Percentiles rank a stretch among this genome's conserved stretches.
These are phyloP conservation scores for Podabrus alpinus DNA, from an alignment of 2,888 invertebrate genomes.

Conservation along the genomic window DNA sequence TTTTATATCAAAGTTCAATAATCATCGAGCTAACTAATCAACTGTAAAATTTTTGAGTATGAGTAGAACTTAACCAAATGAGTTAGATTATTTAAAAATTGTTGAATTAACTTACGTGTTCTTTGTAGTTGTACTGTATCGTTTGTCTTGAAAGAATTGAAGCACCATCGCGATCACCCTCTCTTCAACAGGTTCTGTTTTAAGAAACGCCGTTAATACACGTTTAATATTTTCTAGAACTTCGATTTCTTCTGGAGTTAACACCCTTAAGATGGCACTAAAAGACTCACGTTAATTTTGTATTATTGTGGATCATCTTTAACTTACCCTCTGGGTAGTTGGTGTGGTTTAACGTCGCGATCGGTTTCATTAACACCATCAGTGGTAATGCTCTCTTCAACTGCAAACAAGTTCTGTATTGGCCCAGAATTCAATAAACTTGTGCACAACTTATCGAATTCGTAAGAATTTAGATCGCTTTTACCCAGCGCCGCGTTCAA, in stretches of 20 bases:
- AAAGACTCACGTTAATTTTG: not conserved
- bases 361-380: not conserved
- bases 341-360: not conserved
- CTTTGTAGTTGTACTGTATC: conserved; percentile 33
- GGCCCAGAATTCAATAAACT: conserved; percentile 10
- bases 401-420: not conserved
- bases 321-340: not conserved
- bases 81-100: conserved; percentile 5
- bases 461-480: conserved; percentile 45
- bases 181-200: conserved; percentile 40
- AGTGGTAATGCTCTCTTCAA: not conserved
- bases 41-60: no score
- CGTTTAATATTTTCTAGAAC: conserved; percentile 36
- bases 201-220: conserved; percentile 43
- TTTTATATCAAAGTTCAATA: no score
- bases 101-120: conserved; percentile 43
- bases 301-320: not conserved
- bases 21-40: no score
- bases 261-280: not conserved
- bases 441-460: conserved; percentile 44
- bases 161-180: conserved; percentile 38
- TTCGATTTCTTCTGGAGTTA: conserved; percentile 16
- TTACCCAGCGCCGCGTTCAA: conserved; percentile 36
- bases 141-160: conserved; percentile 38
- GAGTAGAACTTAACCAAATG: no score